These are phyloP conservation scores for Nephrocerus scutellatus DNA, from an alignment of 2,888 invertebrate genomes.

Conservation along the genomic window DNA sequence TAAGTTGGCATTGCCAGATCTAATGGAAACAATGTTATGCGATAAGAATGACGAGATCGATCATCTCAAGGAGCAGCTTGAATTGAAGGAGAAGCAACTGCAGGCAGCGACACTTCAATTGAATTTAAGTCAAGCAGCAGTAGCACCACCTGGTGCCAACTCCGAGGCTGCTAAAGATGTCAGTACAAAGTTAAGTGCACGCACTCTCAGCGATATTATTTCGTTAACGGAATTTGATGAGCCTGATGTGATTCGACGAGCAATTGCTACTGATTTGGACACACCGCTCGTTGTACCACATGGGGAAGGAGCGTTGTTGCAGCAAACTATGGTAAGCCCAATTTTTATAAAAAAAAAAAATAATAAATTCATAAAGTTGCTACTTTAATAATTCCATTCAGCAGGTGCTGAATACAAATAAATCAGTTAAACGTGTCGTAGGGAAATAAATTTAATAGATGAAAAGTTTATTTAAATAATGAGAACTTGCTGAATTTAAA, in stretches of 20 bases:
- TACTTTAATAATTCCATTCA: no score
- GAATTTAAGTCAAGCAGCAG: slow-evolving; percentile 46
- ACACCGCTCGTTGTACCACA: slow-evolving; percentile 34
- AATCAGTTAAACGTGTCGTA: no score
- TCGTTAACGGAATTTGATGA: slow-evolving; percentile 69
- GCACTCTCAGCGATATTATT: slow-evolving; percentile 65
- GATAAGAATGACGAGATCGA: slow-evolving; percentile 68
- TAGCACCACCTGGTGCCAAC: slow-evolving; percentile 3
- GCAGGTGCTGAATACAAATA: no score
- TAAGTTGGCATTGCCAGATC: slow-evolving; percentile 51
- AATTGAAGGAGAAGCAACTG: slow-evolving; percentile 45
- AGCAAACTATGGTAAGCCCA: slow-evolving; percentile 37
- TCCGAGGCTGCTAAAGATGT: slow-evolving; percentile 46
- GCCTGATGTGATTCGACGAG: slow-evolving; percentile 55
- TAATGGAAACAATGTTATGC: slow-evolving; percentile 57
- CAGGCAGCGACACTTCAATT: slow-evolving; percentile 53
- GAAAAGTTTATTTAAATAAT: no score
- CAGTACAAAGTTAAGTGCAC: slow-evolving; percentile 57
- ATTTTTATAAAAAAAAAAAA: neutral
- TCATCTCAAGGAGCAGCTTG: slow-evolving; percentile 53
- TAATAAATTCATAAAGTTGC: neutral
- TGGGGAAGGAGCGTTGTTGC: slow-evolving; percentile 25
- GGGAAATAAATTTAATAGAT: no score
- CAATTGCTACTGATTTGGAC: slow-evolving; percentile 30
- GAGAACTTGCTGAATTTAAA: no score